Evolutionary conservation across 2,113 vertebrate genomes (phyloP), one percentile per base, ranked within the genome.

Genomic region (Crotalus horridus): DNA sequence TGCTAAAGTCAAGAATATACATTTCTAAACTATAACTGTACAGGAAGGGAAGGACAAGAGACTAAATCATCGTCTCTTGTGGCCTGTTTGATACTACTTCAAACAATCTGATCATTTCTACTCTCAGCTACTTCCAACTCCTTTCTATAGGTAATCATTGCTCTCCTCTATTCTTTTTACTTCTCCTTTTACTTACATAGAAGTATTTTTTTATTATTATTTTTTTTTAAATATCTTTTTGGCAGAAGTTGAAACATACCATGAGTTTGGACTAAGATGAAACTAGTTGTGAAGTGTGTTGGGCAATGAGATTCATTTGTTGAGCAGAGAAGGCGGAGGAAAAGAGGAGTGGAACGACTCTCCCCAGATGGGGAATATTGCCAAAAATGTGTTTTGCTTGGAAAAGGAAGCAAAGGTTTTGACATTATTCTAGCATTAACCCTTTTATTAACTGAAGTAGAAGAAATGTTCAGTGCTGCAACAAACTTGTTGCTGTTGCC

Each of bases 261-360:
- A 97, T 96, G 92, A 33, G 0, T 96, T 97, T 98, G 97, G 97
- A 98, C 96, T 90, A 95, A 98, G 97, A 98, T 98, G 96, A 98
- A 98, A 97, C 97, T 95, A 90, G 95, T 95, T 95, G 95, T 97
- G 96, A 91, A 97, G 88, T 95, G 92, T 96, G 92, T 94, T 96
- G 97, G 96, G 97, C 97, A 97, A 96, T 94, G 55, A 89, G 94
- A 93, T 96, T 96, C 96, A 97, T 93, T 97, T 97, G 96, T 98
- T 95, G 96, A 94, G 95, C 91, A 93, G 93, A 46, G 51, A 7
- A 0, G 13, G 91, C 95, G 33, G 92, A 87, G 95, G 91, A 94
- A 91, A 12, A 91, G 26, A 86, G 90, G 24, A 89, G 91, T 24
- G 0, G 53, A 93, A 93, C 96, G 92, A 96, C 93, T 92, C 95